phyloP scores from a whole-genome alignment of 1,140 invertebrate genomes.

The Theocolax elegans region DNA sequence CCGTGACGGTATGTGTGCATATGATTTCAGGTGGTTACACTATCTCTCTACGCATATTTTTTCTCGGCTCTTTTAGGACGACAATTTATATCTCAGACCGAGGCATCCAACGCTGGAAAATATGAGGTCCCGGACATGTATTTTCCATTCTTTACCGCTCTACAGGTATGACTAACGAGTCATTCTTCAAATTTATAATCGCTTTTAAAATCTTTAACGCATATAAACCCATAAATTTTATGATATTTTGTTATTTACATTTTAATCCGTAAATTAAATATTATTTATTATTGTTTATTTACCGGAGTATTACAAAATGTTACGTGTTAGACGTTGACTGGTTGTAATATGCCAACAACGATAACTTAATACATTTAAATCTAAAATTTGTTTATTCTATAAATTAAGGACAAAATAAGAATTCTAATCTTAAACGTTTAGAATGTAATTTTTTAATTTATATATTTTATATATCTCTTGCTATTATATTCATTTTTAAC shows the following conservation, averaged over 20 bases:
- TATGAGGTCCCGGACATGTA: slow-evolving; percentile 86
- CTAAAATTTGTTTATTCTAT: too few relatives aligned
- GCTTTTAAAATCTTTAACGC: slow-evolving; percentile 28
- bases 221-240: neutral
- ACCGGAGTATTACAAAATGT: too few relatives aligned
- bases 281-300: too few relatives aligned
- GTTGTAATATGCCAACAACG: too few relatives aligned
- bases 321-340: too few relatives aligned
- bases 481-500: too few relatives aligned
- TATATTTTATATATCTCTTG: too few relatives aligned
- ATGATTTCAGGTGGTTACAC: slow-evolving; percentile 84
- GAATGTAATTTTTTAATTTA: too few relatives aligned
- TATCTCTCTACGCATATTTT: slow-evolving; percentile 92
- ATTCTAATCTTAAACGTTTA: too few relatives aligned
- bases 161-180: slow-evolving; percentile 76
- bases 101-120: slow-evolving; percentile 67
- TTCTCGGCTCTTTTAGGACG: slow-evolving; percentile 86
- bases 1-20: slow-evolving; percentile 28
- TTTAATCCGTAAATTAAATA: too few relatives aligned
- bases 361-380: too few relatives aligned
- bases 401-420: too few relatives aligned
- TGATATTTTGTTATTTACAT: slow-evolving; percentile 38
- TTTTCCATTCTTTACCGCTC: slow-evolving; percentile 90
- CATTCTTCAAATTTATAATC: slow-evolving; percentile 46
- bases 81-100: slow-evolving; percentile 76